These are phyloP conservation scores for Spizaetus ornatus DNA, from an alignment of 2,113 vertebrate genomes.

Conservation along the genomic window DNA sequence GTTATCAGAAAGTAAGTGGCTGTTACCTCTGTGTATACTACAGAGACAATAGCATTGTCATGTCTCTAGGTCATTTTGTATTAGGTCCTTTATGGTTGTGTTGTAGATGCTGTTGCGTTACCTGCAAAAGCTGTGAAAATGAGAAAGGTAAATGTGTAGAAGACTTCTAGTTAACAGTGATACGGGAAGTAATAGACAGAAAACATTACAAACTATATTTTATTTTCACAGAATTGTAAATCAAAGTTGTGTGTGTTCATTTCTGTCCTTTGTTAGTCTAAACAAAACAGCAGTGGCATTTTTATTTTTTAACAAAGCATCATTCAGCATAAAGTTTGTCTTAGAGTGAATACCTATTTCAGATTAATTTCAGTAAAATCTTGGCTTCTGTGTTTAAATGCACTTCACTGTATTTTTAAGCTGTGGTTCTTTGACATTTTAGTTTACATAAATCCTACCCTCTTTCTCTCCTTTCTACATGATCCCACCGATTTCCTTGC, in stretches of 20 bases:
- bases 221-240: background rate
- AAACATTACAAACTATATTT: background rate
- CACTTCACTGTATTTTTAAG: background rate
- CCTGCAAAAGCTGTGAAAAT: background rate
- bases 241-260: background rate
- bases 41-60: background rate
- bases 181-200: background rate
- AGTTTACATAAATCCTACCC: background rate
- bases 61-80: background rate
- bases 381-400: background rate
- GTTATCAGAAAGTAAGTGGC: background rate
- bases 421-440: background rate
- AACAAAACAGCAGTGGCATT: background rate
- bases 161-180: background rate
- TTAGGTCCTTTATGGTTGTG: background rate
- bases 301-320: background rate
- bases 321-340: background rate
- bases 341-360: background rate
- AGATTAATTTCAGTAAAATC: background rate
- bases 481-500: background rate
- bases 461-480: background rate
- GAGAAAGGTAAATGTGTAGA: background rate
- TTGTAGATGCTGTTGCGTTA: background rate
- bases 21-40: background rate
- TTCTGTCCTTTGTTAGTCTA: background rate